A percentile compares a stretch with the other conserved stretches of the same genome.
These are phyloP conservation scores for Parnassius glacialis DNA, from an alignment of 2,888 invertebrate genomes.

Conservation along the genomic window DNA sequence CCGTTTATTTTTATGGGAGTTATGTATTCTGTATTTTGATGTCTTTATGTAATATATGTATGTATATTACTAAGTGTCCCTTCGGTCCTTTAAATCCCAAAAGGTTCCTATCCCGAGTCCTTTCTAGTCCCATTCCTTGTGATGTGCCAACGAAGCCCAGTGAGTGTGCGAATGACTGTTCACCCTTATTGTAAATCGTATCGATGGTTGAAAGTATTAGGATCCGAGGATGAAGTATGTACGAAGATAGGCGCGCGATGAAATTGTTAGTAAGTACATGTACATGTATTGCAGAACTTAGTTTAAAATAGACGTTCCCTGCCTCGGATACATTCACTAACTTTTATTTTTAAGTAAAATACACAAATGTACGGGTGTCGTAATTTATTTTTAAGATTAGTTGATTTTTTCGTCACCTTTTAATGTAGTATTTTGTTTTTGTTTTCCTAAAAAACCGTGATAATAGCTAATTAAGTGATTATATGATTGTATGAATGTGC, in stretches of 20 bases:
- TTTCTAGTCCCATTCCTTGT: constrained; percentile 74
- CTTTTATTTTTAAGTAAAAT: constrained; percentile 67
- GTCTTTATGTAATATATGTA: constrained; percentile 42
- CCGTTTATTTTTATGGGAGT: constrained; percentile 21
- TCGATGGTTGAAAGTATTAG: background rate
- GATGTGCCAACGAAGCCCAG: constrained; percentile 74
- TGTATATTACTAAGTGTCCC: constrained; percentile 40
- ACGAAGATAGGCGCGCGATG: constrained; percentile 13
- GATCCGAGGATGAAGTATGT: constrained; percentile 13
- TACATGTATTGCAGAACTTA: constrained; percentile 38
- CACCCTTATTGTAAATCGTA: constrained; percentile 24
- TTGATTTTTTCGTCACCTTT: constrained; percentile 70
- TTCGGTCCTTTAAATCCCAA: constrained; percentile 54
- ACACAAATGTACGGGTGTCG: constrained; percentile 67
- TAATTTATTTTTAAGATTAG: constrained; percentile 77
- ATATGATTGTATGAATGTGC: constrained; percentile 61
- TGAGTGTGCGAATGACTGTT: constrained; percentile 51
- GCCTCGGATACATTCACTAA: constrained; percentile 50
- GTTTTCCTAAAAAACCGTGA: constrained; percentile 74
- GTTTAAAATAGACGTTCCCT: constrained; percentile 43
- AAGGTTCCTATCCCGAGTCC: constrained; percentile 68
- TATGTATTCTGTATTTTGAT: constrained; percentile 35
- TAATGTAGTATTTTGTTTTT: constrained; percentile 57
- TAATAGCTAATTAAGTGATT: constrained; percentile 77
- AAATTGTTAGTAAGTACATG: constrained; percentile 43